Evolutionary conservation across 2,888 invertebrate genomes (phyloP).

Genomic region (Periphyllus acericola): DNA sequence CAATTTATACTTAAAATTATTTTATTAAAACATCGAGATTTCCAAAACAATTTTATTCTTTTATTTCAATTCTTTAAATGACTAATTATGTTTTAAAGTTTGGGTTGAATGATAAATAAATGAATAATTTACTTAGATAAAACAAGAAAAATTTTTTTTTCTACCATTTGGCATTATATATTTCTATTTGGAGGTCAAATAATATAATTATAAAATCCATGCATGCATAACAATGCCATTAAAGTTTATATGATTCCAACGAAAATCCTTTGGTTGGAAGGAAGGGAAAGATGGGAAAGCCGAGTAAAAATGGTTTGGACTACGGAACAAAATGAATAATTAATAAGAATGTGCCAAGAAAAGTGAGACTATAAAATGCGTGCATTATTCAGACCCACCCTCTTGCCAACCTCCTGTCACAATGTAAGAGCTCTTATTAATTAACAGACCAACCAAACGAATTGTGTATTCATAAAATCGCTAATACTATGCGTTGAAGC

Average conservation of each 20-base stretch:
- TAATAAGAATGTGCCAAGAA: slow-evolving; percentile 60
- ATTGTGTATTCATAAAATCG: slow-evolving; percentile 43
- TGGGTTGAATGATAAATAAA: no score
- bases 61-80: no score
- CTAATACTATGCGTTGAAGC: slow-evolving; percentile 21
- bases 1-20: no score
- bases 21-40: no score
- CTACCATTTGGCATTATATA: slow-evolving; percentile 9
- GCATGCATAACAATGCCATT: slow-evolving; percentile 55
- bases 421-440: slow-evolving; percentile 53
- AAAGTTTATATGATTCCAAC: slow-evolving; percentile 37
- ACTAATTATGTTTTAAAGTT: no score
- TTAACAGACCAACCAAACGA: slow-evolving; percentile 31
- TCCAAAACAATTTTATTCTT: no score
- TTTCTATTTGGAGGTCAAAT: slow-evolving; percentile 41
- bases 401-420: slow-evolving; percentile 30
- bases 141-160: neutral
- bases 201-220: slow-evolving; percentile 46
- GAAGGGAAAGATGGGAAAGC: neutral
- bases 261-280: slow-evolving; percentile 12
- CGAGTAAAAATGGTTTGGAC: slow-evolving; percentile 56
- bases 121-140: no score
- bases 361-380: slow-evolving; percentile 57
- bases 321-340: slow-evolving; percentile 60
- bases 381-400: slow-evolving; percentile 46